A percentile compares a stretch with the other conserved stretches of the same genome.
Conservation (phyloP, 2,888 invertebrate genomes). For the Parnassius glacialis region DNA sequence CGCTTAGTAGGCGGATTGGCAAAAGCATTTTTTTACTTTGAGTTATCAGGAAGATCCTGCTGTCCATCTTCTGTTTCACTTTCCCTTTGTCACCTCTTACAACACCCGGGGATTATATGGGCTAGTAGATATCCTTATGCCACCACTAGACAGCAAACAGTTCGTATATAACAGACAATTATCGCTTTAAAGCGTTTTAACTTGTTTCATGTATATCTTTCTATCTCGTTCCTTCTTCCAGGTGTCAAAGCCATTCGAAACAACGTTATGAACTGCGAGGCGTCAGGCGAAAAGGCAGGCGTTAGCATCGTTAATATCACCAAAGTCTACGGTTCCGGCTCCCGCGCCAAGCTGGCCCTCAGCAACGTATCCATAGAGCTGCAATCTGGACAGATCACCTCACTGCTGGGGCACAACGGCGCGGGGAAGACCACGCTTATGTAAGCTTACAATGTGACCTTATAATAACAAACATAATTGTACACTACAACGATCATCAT, state of each 20-base stretch:
- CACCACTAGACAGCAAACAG: no score
- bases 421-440: constrained; percentile 96
- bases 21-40: no score
- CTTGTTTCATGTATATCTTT: neutral
- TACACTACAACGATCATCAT: no score
- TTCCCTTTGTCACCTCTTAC: no score
- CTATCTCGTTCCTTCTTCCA: constrained; percentile 28
- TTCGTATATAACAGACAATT: no score
- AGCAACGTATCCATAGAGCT: constrained; percentile 89
- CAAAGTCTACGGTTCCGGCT: constrained; percentile 81
- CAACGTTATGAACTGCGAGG: constrained; percentile 48
- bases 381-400: constrained; percentile 91
- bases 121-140: no score
- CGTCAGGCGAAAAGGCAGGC: constrained; percentile 80
- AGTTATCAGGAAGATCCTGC: no score
- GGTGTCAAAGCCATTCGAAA: constrained; percentile 55
- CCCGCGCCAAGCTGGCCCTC: constrained; percentile 82
- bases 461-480: no score
- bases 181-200: neutral
- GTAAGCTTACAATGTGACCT: constrained; percentile 75
- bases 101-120: no score
- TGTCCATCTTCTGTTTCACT: no score
- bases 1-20: no score
- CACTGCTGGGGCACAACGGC: constrained; percentile 93
- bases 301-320: constrained; percentile 87